Evolutionary conservation across 1,140 invertebrate genomes (phyloP).

Genomic region (Sminthurides bifidus): DNA sequence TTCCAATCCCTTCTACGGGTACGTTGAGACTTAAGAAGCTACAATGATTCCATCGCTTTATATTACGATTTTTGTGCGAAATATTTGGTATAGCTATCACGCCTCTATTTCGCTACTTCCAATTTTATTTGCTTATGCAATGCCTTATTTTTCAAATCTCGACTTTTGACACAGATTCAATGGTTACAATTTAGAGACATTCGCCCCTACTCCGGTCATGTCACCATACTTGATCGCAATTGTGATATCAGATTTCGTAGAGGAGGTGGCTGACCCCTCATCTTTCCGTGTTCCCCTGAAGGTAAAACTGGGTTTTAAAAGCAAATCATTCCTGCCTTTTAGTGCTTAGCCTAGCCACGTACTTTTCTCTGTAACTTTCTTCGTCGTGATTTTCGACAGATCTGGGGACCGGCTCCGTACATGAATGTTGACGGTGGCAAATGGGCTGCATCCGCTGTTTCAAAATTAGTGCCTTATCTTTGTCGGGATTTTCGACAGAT

Average conservation of each 20-base stretch:
- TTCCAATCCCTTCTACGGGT: slow-evolving; percentile 40
- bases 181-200: slow-evolving; percentile 52
- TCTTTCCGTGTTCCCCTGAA: slow-evolving; percentile 8
- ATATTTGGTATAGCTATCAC: neutral
- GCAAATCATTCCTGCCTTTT: neutral
- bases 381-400: slow-evolving; percentile 34
- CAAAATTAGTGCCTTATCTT: too few species aligned
- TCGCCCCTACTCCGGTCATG: slow-evolving; percentile 59
- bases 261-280: neutral
- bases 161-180: slow-evolving; percentile 14
- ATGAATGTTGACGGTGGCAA: slow-evolving; percentile 72
- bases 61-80: neutral
- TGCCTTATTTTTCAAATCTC: neutral
- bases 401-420: slow-evolving; percentile 56
- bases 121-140: neutral
- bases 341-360: neutral
- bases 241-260: slow-evolving; percentile 57
- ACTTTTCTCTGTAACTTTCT: slow-evolving; percentile 11
- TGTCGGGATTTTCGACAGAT: slow-evolving; percentile 35
- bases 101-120: neutral
- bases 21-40: too few species aligned
- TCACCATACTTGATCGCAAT: slow-evolving; percentile 71
- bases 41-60: slow-evolving; percentile 6
- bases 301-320: slow-evolving; percentile 11
- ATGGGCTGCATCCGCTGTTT: too few species aligned